These are phyloP conservation scores for Coremacera marginata DNA, from an alignment of 2,888 invertebrate genomes.

Conservation along the genomic window DNA sequence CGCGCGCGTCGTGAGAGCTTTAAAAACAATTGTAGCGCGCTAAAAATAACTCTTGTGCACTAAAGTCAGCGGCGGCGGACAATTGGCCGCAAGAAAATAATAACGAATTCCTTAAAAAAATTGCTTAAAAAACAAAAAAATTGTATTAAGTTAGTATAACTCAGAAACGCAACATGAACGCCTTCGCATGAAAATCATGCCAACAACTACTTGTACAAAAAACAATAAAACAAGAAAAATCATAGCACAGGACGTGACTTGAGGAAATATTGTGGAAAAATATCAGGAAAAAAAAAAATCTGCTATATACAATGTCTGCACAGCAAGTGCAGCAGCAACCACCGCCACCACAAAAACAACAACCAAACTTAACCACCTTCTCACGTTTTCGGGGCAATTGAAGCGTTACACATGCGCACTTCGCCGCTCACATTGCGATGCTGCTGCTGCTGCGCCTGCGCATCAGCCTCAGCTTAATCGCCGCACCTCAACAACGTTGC, in stretches of 20 bases:
- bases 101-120: constrained; percentile 21
- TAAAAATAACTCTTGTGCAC: background rate
- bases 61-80: background rate
- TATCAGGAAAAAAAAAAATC: background rate
- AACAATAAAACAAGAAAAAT: constrained; percentile 22
- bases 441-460: constrained; percentile 22
- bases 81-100: constrained; percentile 36
- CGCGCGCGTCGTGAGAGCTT: background rate
- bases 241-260: constrained; percentile 32
- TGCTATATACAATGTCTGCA: background rate
- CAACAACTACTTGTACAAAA: constrained; percentile 18
- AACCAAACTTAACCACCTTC: constrained; percentile 33
- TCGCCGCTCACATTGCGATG: constrained; percentile 6
- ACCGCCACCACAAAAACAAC: background rate
- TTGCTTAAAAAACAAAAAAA: background rate
- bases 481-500: constrained; percentile 49
- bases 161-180: constrained; percentile 40
- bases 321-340: constrained; percentile 27
- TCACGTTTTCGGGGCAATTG: constrained; percentile 43
- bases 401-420: constrained; percentile 26
- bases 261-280: constrained; percentile 24
- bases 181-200: constrained; percentile 44
- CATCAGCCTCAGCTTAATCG: background rate
- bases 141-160: constrained; percentile 10
- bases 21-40: background rate